phyloP scores from a whole-genome alignment of 35 echinoderm and acorn worm species.

The Ophiothrix spiculata region DNA sequence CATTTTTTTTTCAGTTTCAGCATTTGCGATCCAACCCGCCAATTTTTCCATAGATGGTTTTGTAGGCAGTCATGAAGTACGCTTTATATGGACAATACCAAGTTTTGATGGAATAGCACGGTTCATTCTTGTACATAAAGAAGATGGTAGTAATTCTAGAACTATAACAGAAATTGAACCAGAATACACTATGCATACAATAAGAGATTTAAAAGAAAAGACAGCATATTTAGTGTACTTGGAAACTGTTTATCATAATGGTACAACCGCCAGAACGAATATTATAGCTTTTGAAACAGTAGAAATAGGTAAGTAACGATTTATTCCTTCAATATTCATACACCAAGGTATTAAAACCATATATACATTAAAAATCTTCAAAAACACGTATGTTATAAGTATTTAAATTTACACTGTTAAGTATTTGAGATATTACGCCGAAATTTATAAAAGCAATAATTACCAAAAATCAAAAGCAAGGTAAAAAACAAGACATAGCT shows the following conservation, averaged over 20 bases:
- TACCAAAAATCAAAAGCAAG: no score
- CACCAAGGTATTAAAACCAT: no score
- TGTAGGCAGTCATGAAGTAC: background rate
- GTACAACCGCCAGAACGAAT: background rate
- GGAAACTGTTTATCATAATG: background rate
- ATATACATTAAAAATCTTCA: no score
- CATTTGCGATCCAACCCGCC: background rate
- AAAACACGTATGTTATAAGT: no score
- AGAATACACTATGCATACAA: background rate
- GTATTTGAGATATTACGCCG: no score
- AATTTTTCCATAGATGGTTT: slow-evolving; percentile 11
- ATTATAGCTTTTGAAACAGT: background rate
- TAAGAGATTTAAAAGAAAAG: background rate
- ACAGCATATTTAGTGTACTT: background rate
- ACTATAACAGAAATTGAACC: slow-evolving; percentile 4
- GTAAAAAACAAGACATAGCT: no score
- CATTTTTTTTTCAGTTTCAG: background rate
- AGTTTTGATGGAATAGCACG: slow-evolving; percentile 2
- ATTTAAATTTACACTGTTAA: no score
- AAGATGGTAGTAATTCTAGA: background rate
- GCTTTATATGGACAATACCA: background rate
- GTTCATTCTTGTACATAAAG: background rate
- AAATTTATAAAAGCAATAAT: no score
- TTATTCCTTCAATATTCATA: no score
- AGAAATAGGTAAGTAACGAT: background rate